A percentile compares a stretch with the other conserved stretches of the same genome.
Conservation (phyloP, 1,140 invertebrate genomes). For the Drosophila sp. region DNA sequence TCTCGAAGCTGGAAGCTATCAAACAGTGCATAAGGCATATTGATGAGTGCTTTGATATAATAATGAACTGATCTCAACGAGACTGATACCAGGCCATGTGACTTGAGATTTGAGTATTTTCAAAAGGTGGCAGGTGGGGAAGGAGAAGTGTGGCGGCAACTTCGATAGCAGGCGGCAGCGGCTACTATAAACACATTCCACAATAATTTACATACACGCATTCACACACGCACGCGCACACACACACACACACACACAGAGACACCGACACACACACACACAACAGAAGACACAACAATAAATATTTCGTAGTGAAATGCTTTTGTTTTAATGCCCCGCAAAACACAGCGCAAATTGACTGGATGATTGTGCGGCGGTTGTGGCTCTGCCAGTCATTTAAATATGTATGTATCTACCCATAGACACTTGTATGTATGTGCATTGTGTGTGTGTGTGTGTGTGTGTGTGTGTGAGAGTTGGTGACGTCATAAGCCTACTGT, state of each 20-base stretch:
- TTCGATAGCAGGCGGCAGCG: conserved; percentile 33
- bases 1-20: conserved; percentile 14
- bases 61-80: conserved; percentile 25
- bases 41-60: conserved; percentile 14
- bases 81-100: conserved; percentile 25
- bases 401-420: conserved; percentile 6
- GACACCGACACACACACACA: conserved; percentile 41
- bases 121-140: not conserved
- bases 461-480: conserved; percentile 25
- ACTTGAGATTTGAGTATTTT: conserved; percentile 17
- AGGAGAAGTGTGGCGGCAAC: conserved; percentile 13
- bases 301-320: conserved; percentile 77
- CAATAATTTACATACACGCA: conserved; percentile 41
- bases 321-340: conserved; percentile 82
- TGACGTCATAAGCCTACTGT: conserved; percentile 44
- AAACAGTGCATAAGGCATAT: conserved; percentile 24
- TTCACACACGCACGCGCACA: conserved; percentile 8
- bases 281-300: conserved; percentile 56
- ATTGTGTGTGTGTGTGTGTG: conserved; percentile 22
- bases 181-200: conserved; percentile 78
- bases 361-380: conserved; percentile 72
- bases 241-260: conserved; percentile 1
- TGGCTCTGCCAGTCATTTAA: conserved; percentile 30
- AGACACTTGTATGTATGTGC: not conserved
- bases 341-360: conserved; percentile 81